Evolutionary conservation across 2,113 vertebrate species (phyloP), one percentile per base, ranked within the genome.

Genomic region (Bos taurus): DNA sequence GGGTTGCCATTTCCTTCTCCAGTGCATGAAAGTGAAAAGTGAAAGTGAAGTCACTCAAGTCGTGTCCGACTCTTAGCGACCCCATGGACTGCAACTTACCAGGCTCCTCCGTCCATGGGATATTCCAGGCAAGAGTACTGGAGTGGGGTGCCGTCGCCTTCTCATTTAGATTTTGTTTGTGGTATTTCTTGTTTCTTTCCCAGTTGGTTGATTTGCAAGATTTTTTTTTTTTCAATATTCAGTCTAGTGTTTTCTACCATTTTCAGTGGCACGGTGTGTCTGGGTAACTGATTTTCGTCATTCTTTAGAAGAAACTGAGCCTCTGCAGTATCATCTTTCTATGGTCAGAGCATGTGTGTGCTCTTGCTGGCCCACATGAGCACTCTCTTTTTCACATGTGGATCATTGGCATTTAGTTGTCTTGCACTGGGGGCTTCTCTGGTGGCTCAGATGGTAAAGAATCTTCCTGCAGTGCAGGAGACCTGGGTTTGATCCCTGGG

Each of bases 311-410:
- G 84, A 50, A 71, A 64, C 3, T 0, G 17, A 26, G 62, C 33
- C 83, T 62, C 23, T 33, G 3, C 40, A 33, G 7, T 36, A 2
- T 15, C 6, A 0, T 43, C 8, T 78, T 56, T 83, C 64, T 71
- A 1, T 50, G 3, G 23, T 36, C 6, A 15, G 71, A 60, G 40
- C 26, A 3, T 3, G 15, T 3, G 1, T 25, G 46, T 11, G 26
- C 12, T 78, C 48, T 67, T 59, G n/a, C 30, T 64, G 15, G 16
- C n/a, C n/a, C 3, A n/a, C 28, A 15, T 14, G 14, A 11, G 1
- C 17, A 9, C 10, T 2, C 14, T 5, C 36, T 40, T 57, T 43
- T 54, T 50, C 50, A 43, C n/a, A 0, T 43, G 62, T 30, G 26
- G 52, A 19, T 19, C 57, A 7, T 74, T 54, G 82, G 36, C 74